Percentiles rank a stretch among this genome's conserved stretches.
Conservation (phyloP, 2,113 vertebrate species). For the Nycticorax nycticorax region DNA sequence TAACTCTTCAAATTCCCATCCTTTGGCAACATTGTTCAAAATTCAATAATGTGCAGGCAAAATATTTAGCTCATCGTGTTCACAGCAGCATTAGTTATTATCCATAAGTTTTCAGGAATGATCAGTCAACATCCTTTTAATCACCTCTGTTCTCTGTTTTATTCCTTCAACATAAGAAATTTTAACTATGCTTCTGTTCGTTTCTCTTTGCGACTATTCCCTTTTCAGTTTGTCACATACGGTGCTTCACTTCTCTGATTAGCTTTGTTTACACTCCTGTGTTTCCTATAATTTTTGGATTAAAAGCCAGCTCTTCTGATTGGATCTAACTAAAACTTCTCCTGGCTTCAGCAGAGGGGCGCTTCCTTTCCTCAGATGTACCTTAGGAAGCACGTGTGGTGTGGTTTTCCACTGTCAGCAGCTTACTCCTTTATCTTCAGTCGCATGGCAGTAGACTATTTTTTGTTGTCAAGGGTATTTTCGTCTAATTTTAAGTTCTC, state of each 20-base stretch:
- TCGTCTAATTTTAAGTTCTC: background rate
- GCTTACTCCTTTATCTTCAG: background rate
- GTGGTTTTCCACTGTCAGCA: background rate
- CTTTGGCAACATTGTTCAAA: background rate
- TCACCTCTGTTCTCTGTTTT: background rate
- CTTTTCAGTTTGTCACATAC: background rate
- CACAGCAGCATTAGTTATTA: background rate
- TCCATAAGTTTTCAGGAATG: background rate
- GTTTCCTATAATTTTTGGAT: background rate
- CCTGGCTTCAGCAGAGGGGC: background rate
- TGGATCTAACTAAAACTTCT: background rate
- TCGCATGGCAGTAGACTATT: background rate
- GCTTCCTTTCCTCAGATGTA: background rate
- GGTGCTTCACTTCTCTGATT: background rate
- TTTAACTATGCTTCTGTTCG: background rate
- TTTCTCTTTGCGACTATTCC: background rate
- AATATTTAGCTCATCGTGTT: background rate
- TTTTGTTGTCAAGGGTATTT: background rate
- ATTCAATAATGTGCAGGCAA: background rate
- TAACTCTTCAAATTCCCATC: background rate
- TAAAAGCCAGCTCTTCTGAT: background rate
- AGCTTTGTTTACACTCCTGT: background rate
- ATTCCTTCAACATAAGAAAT: background rate
- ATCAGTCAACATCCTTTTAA: background rate
- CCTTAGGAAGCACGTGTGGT: background rate